These are phyloP conservation scores for Chloropsis hardwickii DNA, from an alignment of 2,113 vertebrate genomes.

Conservation along the genomic window DNA sequence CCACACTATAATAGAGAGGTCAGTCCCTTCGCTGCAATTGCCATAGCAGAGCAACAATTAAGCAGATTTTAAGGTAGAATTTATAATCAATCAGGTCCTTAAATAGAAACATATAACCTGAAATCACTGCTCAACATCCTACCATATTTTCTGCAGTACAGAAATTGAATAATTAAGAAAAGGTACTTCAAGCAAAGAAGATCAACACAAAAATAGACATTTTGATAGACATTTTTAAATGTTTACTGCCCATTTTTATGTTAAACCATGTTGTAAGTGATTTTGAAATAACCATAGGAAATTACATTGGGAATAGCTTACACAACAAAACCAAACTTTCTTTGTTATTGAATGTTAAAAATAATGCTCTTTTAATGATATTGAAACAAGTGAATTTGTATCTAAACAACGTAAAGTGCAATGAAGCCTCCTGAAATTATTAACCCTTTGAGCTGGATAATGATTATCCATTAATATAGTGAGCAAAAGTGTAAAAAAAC, in stretches of 20 bases:
- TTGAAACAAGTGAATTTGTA: not conserved
- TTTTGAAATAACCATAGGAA: not conserved
- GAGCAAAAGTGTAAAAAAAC: not conserved
- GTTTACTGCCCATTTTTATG: not conserved
- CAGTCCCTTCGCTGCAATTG: not conserved
- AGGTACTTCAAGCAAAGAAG: not conserved
- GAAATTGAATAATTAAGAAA: not conserved
- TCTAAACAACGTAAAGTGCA: not conserved
- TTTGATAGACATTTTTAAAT: not conserved
- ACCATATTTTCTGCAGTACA: not conserved
- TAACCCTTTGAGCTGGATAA: not conserved
- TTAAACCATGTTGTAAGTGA: not conserved
- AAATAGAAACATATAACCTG: not conserved
- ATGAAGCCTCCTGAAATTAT: not conserved
- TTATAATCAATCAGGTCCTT: slow-evolving; percentile 1
- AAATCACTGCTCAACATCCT: not conserved
- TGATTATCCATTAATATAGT: not conserved
- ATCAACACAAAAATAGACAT: not conserved
- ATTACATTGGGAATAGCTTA: not conserved
- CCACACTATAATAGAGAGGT: not conserved
- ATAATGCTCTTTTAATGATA: not conserved
- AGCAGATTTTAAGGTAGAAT: not conserved
- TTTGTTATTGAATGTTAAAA: not conserved
- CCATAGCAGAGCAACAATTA: not conserved
- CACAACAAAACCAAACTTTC: not conserved